Evolutionary conservation across 2,797 vertebrate species (phyloP).

Genomic region (Melanotaenia pygmaea): DNA sequence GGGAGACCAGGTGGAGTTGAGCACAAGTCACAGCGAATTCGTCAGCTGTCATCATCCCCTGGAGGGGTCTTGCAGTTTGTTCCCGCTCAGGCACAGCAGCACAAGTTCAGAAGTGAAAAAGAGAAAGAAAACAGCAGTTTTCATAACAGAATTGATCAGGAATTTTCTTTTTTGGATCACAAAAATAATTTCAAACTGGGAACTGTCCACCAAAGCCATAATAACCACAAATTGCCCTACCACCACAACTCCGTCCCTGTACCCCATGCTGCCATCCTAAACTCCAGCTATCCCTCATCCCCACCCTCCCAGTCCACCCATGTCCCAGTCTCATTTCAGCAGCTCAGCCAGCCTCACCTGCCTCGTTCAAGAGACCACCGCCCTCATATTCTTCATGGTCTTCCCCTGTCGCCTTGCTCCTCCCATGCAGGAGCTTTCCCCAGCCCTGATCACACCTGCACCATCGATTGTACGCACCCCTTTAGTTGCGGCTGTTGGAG

Average conservation of each 20-base stretch:
- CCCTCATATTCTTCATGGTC: conserved; percentile 75
- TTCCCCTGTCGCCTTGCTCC: conserved; percentile 82
- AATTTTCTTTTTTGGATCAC: conserved; percentile 73
- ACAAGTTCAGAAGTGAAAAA: conserved; percentile 70
- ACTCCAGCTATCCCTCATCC: conserved; percentile 73
- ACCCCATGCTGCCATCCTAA: conserved; percentile 81
- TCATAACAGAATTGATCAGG: conserved; percentile 57
- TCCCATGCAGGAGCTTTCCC: conserved; percentile 81
- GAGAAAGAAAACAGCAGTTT: conserved; percentile 72
- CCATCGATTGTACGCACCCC: conserved; percentile 85
- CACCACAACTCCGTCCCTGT: conserved; percentile 79
- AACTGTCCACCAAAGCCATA: conserved; percentile 79
- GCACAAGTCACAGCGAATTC: conserved; percentile 73
- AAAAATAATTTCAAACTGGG: conserved; percentile 85
- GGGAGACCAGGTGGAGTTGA: conserved; percentile 58
- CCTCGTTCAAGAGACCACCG: conserved; percentile 70
- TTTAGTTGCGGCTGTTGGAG: conserved; percentile 88
- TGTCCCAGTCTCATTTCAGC: conserved; percentile 71
- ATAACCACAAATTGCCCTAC: conserved; percentile 76
- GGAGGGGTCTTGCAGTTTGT: conserved; percentile 81
- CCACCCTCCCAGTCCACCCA: conserved; percentile 69
- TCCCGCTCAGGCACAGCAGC: conserved; percentile 77
- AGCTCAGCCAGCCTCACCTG: conserved; percentile 65
- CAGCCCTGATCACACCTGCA: conserved; percentile 86
- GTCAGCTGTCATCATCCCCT: conserved; percentile 73